Conservation (phyloP, 2,113 vertebrate species). For the Gobius niger region DNA sequence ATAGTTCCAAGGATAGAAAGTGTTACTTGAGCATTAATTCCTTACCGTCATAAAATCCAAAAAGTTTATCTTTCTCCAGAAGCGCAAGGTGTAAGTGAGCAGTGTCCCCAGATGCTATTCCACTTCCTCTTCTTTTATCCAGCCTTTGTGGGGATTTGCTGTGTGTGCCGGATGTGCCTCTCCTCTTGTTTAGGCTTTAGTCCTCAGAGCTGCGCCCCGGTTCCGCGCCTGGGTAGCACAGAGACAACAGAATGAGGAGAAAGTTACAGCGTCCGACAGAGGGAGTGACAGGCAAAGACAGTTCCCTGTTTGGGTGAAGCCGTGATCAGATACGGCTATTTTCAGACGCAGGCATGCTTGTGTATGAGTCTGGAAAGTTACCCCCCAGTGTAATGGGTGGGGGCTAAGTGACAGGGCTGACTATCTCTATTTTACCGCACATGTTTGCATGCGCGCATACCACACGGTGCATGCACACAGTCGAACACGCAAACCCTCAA, state of each 20-base stretch:
- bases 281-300: slow-evolving; percentile 71
- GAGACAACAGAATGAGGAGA: slow-evolving; percentile 72
- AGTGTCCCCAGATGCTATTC: slow-evolving; percentile 56
- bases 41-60: slow-evolving; percentile 76
- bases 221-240: slow-evolving; percentile 51
- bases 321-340: slow-evolving; percentile 84
- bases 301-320: slow-evolving; percentile 78
- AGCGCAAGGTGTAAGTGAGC: slow-evolving; percentile 56
- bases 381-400: slow-evolving; percentile 62
- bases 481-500: slow-evolving; percentile 12
- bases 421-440: slow-evolving; percentile 66
- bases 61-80: slow-evolving; percentile 34
- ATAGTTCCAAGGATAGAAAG: neutral
- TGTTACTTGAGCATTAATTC: neutral
- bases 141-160: neutral
- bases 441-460: slow-evolving; percentile 40
- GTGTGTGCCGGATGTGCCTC: slow-evolving; percentile 29
- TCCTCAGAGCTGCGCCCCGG: slow-evolving; percentile 40
- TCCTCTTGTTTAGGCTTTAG: slow-evolving; percentile 38
- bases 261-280: slow-evolving; percentile 59
- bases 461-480: slow-evolving; percentile 12
- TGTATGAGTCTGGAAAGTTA: slow-evolving; percentile 75
- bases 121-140: slow-evolving; percentile 42
- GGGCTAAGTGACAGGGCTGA: slow-evolving; percentile 66
- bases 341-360: slow-evolving; percentile 81